A percentile compares a stretch with the other conserved stretches of the same genome.
phyloP scores from a whole-genome alignment of 2,888 invertebrate genomes.

The Timandra comae region DNA sequence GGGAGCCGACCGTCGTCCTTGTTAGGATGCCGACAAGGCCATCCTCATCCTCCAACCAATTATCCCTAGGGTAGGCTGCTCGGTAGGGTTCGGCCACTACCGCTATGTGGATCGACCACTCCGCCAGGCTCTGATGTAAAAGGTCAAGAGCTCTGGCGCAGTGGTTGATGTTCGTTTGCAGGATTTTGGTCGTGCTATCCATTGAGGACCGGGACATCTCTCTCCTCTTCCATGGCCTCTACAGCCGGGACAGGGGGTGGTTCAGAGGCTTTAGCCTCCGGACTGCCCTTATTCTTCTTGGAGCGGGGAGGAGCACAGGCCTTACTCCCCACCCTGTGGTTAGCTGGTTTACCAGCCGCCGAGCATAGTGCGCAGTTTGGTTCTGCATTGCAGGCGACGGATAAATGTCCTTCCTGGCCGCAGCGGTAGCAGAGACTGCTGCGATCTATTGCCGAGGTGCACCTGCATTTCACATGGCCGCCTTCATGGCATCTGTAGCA shows the following conservation, averaged over 20 bases:
- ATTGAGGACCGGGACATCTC: not conserved
- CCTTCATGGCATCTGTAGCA: conserved; percentile 4
- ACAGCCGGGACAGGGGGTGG: too few relatives aligned
- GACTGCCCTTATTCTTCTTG: too few relatives aligned
- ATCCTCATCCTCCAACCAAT: not conserved
- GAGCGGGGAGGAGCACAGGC: not conserved
- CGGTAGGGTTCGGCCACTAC: not conserved
- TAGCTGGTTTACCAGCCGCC: not conserved
- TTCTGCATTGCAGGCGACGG: not conserved
- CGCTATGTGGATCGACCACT: conserved; percentile 9
- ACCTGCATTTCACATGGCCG: conserved; percentile 14
- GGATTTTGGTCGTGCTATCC: not conserved
- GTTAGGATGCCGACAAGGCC: not conserved
- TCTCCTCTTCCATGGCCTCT: too few relatives aligned
- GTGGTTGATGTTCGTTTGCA: conserved; percentile 1
- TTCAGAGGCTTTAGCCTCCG: too few relatives aligned
- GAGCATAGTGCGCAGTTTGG: conserved; percentile 2
- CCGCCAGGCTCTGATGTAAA: conserved; percentile 8
- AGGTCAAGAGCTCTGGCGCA: conserved; percentile 6
- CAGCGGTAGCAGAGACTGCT: conserved; percentile 13
- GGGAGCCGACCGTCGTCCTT: conserved; percentile 3
- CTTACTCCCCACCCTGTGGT: conserved; percentile 3
- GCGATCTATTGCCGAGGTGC: conserved; percentile 3
- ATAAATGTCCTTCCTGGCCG: conserved; percentile 2
- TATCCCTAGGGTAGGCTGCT: not conserved